Base-by-base conservation (phyloP, 2,888 invertebrate species). In the Ophion ellenae region DNA sequence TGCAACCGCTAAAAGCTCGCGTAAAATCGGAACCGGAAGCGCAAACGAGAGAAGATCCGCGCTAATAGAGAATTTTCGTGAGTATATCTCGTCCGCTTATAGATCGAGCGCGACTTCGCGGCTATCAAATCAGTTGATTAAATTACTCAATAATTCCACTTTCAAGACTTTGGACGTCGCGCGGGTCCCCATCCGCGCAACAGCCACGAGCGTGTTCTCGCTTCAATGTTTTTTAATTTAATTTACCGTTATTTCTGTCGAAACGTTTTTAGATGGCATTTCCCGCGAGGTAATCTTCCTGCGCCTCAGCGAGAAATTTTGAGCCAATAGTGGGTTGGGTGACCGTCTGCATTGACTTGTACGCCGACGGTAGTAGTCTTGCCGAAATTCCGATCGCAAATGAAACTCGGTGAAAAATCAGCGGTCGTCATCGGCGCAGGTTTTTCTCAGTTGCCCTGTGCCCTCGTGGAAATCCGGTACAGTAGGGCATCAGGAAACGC, bases 131-230 rank as follows among this genome's bases (percentile, higher is more conserved):
- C 10, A 17, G 64, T 73, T 66, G 36, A 71, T 79, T 79, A 9
- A 71, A 79, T 81, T 81, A 81, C 45, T 59, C 40, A 28, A 24
- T 81, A 74, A 81, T 81, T 74, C n/a, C 24, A 81, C 59, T 59
- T 59, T n/a, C n/a, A 74, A 74, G 66, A 74, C 36, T 28, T 28
- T 53, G 57, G 59, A 45, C 36, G 40, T 59, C 66, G 66, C 20
- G 53, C 17, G 53, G 11, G 17, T 57, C 17, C 2, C 17, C 76
- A 64, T 7, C 20, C 53, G 63, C 45, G 36, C 40, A 40, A 47
- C 45, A 63, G 17, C 17, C 47, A 14, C 28, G 64, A 20, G 17
- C 28, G 40, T 47, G 57, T 47, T 64, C 63, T 63, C 64, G 20
- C 74, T 74, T 24, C 7, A 63, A 24, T 47, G 28, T 47, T 63